These are phyloP conservation scores for Carassius gibelio DNA, from an alignment of 2,113 vertebrate species.

Conservation along the genomic window DNA sequence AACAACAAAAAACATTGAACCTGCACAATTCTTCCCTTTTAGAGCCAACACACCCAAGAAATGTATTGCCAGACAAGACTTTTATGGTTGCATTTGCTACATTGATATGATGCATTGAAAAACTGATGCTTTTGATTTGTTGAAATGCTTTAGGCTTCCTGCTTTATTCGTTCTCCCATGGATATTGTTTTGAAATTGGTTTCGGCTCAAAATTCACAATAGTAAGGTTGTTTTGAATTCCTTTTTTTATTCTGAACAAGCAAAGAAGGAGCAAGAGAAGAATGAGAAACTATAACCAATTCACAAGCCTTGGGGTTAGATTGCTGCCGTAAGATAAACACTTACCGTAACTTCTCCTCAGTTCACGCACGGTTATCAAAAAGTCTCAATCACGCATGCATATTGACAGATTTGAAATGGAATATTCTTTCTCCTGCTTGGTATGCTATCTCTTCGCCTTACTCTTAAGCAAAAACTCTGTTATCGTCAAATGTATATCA, in stretches of 20 bases:
- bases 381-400: background rate
- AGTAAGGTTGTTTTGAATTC: background rate
- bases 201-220: slow-evolving; percentile 10
- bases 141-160: slow-evolving; percentile 1
- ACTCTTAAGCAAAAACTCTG: background rate
- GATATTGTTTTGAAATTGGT: slow-evolving; percentile 38
- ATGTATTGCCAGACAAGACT: background rate
- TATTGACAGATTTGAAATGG: background rate
- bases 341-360: background rate
- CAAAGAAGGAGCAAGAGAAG: slow-evolving; percentile 9
- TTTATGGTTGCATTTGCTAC: background rate
- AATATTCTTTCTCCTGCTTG: background rate
- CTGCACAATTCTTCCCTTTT: background rate
- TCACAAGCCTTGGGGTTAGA: slow-evolving; percentile 8
- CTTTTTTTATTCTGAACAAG: background rate
- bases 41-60: background rate
- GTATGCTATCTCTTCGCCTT: background rate
- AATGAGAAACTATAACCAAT: slow-evolving; percentile 19
- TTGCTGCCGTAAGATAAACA: background rate
- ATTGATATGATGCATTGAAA: slow-evolving; percentile 3
- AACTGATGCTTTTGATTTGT: slow-evolving; percentile 17
- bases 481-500: slow-evolving; percentile 21
- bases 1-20: background rate
- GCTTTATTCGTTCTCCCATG: slow-evolving; percentile 24
- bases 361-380: background rate